phyloP scores from a whole-genome alignment of 2,797 vertebrate genomes.

The Clarias platycephalus region DNA sequence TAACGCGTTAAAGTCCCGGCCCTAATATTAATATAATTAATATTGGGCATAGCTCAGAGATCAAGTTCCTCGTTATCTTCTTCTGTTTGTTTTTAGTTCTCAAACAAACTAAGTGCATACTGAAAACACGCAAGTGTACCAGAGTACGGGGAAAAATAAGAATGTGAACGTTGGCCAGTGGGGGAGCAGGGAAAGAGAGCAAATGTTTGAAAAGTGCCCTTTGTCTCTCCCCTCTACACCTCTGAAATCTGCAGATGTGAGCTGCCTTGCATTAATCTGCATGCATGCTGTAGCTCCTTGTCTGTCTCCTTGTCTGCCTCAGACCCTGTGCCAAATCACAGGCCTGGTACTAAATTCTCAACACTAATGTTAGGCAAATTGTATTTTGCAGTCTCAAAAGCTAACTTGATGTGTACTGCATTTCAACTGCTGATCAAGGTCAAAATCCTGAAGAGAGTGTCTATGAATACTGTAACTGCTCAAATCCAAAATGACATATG shows the following conservation, averaged over 20 bases:
- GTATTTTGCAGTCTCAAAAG: neutral
- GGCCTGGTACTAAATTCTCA: slow-evolving; percentile 15
- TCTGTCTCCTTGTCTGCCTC: neutral
- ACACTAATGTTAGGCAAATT: neutral
- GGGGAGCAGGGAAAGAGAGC: no score
- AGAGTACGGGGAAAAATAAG: no score
- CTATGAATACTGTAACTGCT: neutral
- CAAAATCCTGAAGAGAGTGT: neutral
- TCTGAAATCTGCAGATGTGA: slow-evolving; percentile 23
- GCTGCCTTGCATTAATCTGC: slow-evolving; percentile 19
- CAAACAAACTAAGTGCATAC: no score
- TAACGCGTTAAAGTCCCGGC: no score
- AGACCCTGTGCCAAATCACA: slow-evolving; percentile 61
- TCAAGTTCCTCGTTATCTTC: no score
- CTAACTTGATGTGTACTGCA: neutral
- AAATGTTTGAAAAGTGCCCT: no score
- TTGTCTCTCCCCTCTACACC: neutral
- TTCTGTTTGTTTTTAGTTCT: no score
- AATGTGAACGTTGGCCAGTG: no score
- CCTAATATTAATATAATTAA: no score
- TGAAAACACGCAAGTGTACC: no score
- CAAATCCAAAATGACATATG: neutral
- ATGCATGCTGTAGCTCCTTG: slow-evolving; percentile 6
- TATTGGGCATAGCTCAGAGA: no score
- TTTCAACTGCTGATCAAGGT: neutral